These are phyloP conservation scores for Rhabdomys dilectus DNA, from an alignment of 2,113 vertebrate species.

Conservation along the genomic window DNA sequence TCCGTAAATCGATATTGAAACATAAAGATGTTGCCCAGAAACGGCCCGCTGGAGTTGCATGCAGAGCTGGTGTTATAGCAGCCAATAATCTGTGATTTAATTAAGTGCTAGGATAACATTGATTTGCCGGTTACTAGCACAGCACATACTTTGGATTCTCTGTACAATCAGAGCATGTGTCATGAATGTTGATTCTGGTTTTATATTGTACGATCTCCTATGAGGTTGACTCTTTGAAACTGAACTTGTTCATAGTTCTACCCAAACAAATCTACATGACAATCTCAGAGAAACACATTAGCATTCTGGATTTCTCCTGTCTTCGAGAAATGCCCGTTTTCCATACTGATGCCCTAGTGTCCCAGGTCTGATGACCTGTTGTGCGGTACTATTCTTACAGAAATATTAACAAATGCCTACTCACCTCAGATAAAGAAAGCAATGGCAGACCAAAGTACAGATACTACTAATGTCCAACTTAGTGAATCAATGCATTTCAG, in stretches of 20 bases:
- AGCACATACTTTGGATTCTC: background rate
- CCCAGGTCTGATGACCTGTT: background rate
- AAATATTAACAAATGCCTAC: background rate
- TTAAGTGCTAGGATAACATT: background rate
- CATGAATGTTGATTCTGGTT: background rate
- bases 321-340: background rate
- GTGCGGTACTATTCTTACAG: background rate
- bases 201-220: background rate
- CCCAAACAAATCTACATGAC: background rate
- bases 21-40: background rate
- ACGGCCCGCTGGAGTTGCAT: background rate
- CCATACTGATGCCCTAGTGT: background rate
- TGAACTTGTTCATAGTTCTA: background rate
- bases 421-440: background rate
- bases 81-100: background rate
- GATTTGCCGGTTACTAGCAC: too few relatives aligned
- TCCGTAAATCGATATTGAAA: conserved; percentile 36
- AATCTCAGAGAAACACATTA: rapidly evolving
- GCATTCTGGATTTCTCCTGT: rapidly evolving
- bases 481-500: background rate
- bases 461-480: background rate
- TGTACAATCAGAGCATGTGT: background rate
- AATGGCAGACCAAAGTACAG: background rate
- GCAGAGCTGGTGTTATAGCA: background rate
- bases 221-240: background rate